A percentile compares a stretch with the other conserved stretches of the same genome.
phyloP scores from a whole-genome alignment of 2,888 invertebrate genomes.

The Hesperia comma region DNA sequence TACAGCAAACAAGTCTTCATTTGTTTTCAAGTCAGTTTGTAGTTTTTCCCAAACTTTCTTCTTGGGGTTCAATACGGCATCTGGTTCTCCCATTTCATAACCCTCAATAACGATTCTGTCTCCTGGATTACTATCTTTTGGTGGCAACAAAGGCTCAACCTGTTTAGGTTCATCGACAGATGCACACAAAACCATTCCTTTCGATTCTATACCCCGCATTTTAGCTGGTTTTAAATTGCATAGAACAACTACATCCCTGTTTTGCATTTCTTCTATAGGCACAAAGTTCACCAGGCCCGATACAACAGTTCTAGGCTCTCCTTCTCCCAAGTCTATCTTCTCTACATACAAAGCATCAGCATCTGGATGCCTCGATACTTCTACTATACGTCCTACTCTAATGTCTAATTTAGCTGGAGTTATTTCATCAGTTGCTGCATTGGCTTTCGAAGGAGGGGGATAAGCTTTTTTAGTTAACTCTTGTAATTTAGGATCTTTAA shows the following conservation, averaged over 20 bases:
- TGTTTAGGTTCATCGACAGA: slow-evolving; percentile 90
- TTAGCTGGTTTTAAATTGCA: slow-evolving; percentile 99
- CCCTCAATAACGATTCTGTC: slow-evolving; percentile 93
- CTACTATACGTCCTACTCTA: slow-evolving; percentile 93
- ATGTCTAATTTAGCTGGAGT: slow-evolving; percentile 92
- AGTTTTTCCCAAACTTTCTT: slow-evolving; percentile 99
- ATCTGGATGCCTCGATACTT: slow-evolving; percentile 94
- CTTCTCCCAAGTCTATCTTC: slow-evolving; percentile 95
- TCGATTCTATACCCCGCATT: slow-evolving; percentile 95
- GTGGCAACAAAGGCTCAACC: slow-evolving; percentile 94
- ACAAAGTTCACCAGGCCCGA: slow-evolving; percentile 97
- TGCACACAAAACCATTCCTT: slow-evolving; percentile 97
- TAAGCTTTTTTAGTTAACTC: slow-evolving; percentile 93
- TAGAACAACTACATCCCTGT: slow-evolving; percentile 95
- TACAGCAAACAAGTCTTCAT: slow-evolving; percentile 88
- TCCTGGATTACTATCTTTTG: slow-evolving; percentile 90
- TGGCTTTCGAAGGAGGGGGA: slow-evolving; percentile 87
- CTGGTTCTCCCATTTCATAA: slow-evolving; percentile 90
- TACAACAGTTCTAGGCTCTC: slow-evolving; percentile 87
- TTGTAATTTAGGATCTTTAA: slow-evolving; percentile 91
- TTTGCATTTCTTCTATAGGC: slow-evolving; percentile 94
- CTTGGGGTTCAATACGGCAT: slow-evolving; percentile 95
- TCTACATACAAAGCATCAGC: slow-evolving; percentile 96
- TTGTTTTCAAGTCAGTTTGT: slow-evolving; percentile 90
- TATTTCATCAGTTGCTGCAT: slow-evolving; percentile 80